Percentiles rank a stretch among this genome's conserved stretches.
Conservation (phyloP, 2,113 vertebrate species). For the Elephantulus edwardii region DNA sequence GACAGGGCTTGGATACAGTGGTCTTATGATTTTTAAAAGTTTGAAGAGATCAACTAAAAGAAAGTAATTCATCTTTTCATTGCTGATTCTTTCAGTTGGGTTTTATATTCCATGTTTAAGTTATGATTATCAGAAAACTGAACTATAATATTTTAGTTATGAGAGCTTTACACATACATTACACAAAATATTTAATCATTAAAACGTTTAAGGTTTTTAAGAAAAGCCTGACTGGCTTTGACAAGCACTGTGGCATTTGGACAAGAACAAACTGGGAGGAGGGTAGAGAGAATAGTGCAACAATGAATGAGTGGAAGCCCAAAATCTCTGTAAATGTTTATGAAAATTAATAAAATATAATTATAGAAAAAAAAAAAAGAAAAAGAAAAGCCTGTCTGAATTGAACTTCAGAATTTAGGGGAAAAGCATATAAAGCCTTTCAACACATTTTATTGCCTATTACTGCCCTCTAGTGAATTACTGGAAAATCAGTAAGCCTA, state of each 20-base stretch:
- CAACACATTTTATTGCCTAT: conserved; percentile 86
- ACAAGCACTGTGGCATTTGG: no score
- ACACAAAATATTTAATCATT: conserved; percentile 14
- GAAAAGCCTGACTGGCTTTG: no score
- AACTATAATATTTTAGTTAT: conserved; percentile 42
- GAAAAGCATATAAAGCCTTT: not conserved
- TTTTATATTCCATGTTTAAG: not conserved
- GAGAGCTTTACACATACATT: not conserved
- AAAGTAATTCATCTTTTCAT: not conserved
- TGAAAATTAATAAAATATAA: no score
- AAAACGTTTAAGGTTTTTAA: conserved; percentile 35
- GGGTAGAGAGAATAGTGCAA: no score
- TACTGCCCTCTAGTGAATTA: conserved; percentile 91
- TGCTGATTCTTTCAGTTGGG: not conserved
- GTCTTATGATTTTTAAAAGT: conserved; percentile 20
- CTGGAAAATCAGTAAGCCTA: conserved; percentile 38
- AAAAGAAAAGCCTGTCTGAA: no score
- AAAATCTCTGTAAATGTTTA: no score
- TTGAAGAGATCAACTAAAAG: not conserved
- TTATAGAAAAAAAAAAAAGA: no score
- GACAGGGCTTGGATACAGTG: not conserved
- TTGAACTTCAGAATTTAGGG: conserved; percentile 27
- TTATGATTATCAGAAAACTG: conserved; percentile 39
- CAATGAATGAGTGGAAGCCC: no score
- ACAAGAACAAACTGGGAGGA: no score